These are phyloP conservation scores for Tricholauxania praeusta DNA, from an alignment of 2,888 invertebrate genomes.

Conservation along the genomic window DNA sequence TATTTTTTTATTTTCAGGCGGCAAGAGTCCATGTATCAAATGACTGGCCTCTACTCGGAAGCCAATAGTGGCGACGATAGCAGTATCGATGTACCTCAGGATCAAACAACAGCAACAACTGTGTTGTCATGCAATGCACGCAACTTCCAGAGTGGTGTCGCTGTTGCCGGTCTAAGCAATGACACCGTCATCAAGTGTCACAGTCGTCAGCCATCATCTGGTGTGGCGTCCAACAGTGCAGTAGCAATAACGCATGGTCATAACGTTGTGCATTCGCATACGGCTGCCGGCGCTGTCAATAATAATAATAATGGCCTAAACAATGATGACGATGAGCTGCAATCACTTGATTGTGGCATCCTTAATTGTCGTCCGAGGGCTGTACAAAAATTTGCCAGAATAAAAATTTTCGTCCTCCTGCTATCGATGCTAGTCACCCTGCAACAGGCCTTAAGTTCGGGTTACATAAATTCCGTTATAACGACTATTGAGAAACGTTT, in stretches of 20 bases:
- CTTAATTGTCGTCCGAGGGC: conserved; percentile 86
- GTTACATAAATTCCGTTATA: conserved; percentile 94
- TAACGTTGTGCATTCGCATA: conserved; percentile 65
- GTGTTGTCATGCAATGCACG: conserved; percentile 42
- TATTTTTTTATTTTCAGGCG: conserved; percentile 69
- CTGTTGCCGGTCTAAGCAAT: conserved; percentile 48
- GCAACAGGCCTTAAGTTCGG: conserved; percentile 91
- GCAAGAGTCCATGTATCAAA: conserved; percentile 91
- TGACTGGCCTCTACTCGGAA: conserved; percentile 87
- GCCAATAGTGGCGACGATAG: conserved; percentile 73
- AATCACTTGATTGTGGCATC: conserved; percentile 85
- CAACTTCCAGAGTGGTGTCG: conserved; percentile 40
- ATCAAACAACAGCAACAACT: conserved; percentile 46
- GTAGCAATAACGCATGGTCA: conserved; percentile 69
- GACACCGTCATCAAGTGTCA: conserved; percentile 73
- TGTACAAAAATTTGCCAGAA: conserved; percentile 89
- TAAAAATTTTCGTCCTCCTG: conserved; percentile 91
- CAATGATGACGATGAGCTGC: conserved; percentile 77
- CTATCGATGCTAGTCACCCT: conserved; percentile 90
- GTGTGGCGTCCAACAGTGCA: conserved; percentile 45
- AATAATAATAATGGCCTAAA: conserved; percentile 63
- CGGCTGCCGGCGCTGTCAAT: conserved; percentile 56
- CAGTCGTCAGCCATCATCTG: conserved; percentile 80
- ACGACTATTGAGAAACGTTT: conserved; percentile 96
- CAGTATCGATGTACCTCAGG: conserved; percentile 69